Evolutionary conservation across 1,140 invertebrate genomes (phyloP), one percentile per base, ranked within the genome.

Genomic region (Saccostrea echinata): DNA sequence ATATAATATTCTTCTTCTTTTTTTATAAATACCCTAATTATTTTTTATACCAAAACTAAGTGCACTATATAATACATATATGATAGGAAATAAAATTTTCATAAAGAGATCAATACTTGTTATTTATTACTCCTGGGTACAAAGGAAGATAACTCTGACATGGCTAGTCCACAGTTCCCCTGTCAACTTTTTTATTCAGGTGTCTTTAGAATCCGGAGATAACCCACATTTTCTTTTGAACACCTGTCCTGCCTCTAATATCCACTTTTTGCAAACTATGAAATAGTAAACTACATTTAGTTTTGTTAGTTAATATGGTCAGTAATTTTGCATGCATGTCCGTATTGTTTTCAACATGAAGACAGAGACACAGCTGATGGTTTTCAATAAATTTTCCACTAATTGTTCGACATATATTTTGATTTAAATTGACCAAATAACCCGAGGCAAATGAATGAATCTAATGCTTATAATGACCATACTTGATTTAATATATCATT

Each of bases 141-240:
- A 61, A 61, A 61, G 55, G 55, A n/a, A 21, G n/a, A n/a, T n/a
- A 61, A 61, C 55, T 61, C 55, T 21, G 0, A 61, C n/a, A n/a
- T 61, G 18, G 0, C 55, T 13, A 3, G 55, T 43, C 43, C 43
- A 43, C 43, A 6, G 43, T 6, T 43, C 4, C 43, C 43, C 4
- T 1, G 43, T 4, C 0, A 0, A 43, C 43, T 43, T 43, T 43
- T 43, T 2, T n/a, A 6, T n/a, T 61, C 18, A 30, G 30, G 16
- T 30, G 24, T 71, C 68, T 27, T 3, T 30, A 13, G 68, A 71
- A 16, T 16, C 24, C 2, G 68, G 68, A 71, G 68, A 71, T 16
- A 71, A 71, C 8, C 68, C 68, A 71, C 68, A 71, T 71, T 30
- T 71, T 33, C 68, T 71, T 13, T 27, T 71, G 68, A 71, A 71